Evolutionary conservation across 1,140 invertebrate genomes (phyloP).

Genomic region (Drosophila saltans): DNA sequence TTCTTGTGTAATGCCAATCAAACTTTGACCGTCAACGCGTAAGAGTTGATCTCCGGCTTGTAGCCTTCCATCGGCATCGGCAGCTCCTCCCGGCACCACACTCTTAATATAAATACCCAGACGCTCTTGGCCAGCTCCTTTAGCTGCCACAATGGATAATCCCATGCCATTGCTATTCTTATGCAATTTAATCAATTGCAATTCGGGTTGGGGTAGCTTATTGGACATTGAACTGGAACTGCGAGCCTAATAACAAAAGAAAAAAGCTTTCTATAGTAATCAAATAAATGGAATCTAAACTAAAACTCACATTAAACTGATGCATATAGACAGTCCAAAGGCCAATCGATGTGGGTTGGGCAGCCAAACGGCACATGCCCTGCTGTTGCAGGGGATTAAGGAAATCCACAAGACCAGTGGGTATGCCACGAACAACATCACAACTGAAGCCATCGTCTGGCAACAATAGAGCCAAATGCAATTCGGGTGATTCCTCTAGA

Average conservation of each 20-base stretch:
- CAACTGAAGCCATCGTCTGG: constrained; percentile 99
- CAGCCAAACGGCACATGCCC: constrained; percentile 93
- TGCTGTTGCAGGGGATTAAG: constrained; percentile 93
- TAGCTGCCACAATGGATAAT: constrained; percentile 96
- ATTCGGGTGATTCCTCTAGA: constrained; percentile 92
- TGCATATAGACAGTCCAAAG: constrained; percentile 98
- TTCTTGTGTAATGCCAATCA: constrained; percentile 98
- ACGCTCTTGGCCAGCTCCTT: constrained; percentile 88
- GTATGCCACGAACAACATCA: constrained; percentile 96
- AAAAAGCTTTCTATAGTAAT: neutral
- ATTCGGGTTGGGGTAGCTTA: constrained; percentile 85
- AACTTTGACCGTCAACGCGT: constrained; percentile 97
- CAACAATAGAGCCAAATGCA: constrained; percentile 95
- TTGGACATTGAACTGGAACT: constrained; percentile 85
- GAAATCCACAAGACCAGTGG: constrained; percentile 96
- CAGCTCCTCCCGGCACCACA: constrained; percentile 97
- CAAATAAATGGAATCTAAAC: neutral
- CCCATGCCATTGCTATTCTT: constrained; percentile 97
- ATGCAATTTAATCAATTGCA: constrained; percentile 94
- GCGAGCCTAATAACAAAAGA: constrained; percentile 83
- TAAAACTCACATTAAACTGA: constrained; percentile 84
- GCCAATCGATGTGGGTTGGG: constrained; percentile 94
- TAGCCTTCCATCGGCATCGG: constrained; percentile 96
- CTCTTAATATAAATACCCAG: constrained; percentile 99
- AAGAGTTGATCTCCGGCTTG: constrained; percentile 98